These are phyloP conservation scores for Phyllostomus discolor DNA, from an alignment of 2,113 vertebrate genomes.

Conservation along the genomic window DNA sequence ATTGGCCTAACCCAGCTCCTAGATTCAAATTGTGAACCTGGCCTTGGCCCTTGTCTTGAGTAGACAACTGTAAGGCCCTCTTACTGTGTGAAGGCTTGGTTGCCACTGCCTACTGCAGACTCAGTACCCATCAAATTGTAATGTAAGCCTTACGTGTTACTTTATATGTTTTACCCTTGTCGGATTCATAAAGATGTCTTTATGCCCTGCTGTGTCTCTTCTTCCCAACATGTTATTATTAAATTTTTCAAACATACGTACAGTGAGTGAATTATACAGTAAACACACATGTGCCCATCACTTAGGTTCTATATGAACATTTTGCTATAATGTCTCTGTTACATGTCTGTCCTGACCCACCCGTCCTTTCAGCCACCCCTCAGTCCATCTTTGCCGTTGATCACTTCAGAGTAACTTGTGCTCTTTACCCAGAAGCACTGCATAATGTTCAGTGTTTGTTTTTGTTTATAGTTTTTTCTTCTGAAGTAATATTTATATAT, in stretches of 20 bases:
- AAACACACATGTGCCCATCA: not conserved
- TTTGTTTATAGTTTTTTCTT: not conserved
- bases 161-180: slow-evolving; percentile 19
- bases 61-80: not conserved
- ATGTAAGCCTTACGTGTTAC: not conserved
- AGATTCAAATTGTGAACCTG: not conserved
- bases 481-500: not conserved
- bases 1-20: not conserved
- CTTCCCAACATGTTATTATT: slow-evolving; percentile 15
- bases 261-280: not conserved
- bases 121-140: not conserved
- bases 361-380: not conserved
- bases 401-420: not conserved
- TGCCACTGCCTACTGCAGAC: not conserved
- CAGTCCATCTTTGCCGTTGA: not conserved
- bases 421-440: not conserved
- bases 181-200: not conserved
- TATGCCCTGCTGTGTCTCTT: not conserved
- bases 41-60: not conserved
- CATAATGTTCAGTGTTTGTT: not conserved
- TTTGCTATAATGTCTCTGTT: not conserved
- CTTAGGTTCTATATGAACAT: not conserved
- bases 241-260: not conserved
- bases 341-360: not conserved
- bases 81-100: not conserved